Base-by-base conservation (phyloP, 2,888 invertebrate species). In the Nomada fucata region DNA sequence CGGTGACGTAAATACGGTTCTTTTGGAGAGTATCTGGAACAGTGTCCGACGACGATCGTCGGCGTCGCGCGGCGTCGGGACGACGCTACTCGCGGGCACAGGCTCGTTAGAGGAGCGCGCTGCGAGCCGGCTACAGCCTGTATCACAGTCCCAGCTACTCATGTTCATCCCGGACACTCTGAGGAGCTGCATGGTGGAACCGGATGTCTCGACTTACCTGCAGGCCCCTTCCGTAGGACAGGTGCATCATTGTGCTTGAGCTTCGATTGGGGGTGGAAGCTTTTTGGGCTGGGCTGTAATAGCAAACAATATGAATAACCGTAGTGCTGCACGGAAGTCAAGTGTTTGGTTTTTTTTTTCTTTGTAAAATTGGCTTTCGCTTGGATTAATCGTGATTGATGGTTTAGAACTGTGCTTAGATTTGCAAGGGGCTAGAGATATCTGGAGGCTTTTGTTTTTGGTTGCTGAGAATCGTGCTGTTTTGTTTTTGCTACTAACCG, bases 141-240 rank as follows among this genome's bases (percentile, higher is more conserved):
- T 90, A 74, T 76, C 81, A 67, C 87, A 20, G 57, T 91, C 94
- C 93, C 94, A 92, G 91, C 93, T 94, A 94, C 95, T 95, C 95
- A 97, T 97, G 97, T 97, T 97, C 96, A 97, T 97, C 96, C 97
- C 97, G 95, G 97, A 97, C 95, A 96, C 97, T 93, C 96, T 97
- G 95, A 96, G 97, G 96, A 97, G 97, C 97, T 97, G 97, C 96
- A 97, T 97, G 97, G 97, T 97, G 96, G 97, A 97, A 96, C 96
- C 96, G 95, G 97, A 97, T 97, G 97, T 97, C 95, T 97, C 97
- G 95, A 97, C 97, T 94, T 98, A 97, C 96, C 96, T 97, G 94
- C 97, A 97, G 96, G 97, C 97, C 95, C 97, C 97, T 95, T 97
- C 97, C 95, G 97, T 97, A 95, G 97, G 97, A 96, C 97, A 98